These are phyloP conservation scores for Podarcis cretensis DNA, from an alignment of 2,113 vertebrate genomes.

Conservation along the genomic window DNA sequence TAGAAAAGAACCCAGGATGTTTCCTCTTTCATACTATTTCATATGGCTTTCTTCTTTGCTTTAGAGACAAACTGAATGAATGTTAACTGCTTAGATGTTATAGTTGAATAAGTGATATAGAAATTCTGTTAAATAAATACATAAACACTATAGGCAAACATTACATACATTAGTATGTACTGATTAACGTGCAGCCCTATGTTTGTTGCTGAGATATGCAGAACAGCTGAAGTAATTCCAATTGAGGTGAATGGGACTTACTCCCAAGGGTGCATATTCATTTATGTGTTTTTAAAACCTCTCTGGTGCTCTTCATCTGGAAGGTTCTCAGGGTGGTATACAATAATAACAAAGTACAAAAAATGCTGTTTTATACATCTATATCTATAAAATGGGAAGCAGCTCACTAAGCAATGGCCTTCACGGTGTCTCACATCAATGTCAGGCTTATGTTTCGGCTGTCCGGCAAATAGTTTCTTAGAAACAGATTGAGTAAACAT, in stretches of 20 bases:
- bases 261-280: too few species aligned
- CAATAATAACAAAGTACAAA: too few species aligned
- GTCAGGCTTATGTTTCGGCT: not conserved
- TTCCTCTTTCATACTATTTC: not conserved
- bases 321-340: too few species aligned
- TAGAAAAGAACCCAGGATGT: not conserved
- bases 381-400: not conserved
- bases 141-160: not conserved
- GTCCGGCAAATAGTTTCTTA: not conserved
- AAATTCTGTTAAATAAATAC: not conserved
- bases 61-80: not conserved
- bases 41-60: not conserved
- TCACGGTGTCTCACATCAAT: not conserved
- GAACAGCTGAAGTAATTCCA: not conserved
- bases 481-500: constrained; percentile 1
- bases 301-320: too few species aligned
- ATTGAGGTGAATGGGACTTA: not conserved
- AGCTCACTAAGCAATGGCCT: constrained; percentile 19
- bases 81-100: too few species aligned
- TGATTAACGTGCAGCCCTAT: not conserved
- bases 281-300: too few species aligned
- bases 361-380: too few species aligned
- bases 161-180: not conserved
- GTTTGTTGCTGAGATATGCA: not conserved
- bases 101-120: too few species aligned